Base-by-base conservation (phyloP, 2,797 vertebrate species). In the Cichlasoma orientale region DNA sequence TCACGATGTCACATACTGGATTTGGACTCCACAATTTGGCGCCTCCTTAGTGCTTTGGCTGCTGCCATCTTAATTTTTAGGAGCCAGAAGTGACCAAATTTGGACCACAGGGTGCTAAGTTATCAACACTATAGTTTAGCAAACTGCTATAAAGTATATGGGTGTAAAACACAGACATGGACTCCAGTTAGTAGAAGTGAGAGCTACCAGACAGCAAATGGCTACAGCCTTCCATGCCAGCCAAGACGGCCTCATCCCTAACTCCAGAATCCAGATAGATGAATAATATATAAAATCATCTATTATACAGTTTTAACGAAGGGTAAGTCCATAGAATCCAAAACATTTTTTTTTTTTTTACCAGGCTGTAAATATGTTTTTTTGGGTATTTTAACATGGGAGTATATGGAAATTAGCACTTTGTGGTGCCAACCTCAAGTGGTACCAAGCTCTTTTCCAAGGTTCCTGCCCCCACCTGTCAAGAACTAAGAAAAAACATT, bases 101-200 rank as follows among this genome's bases (percentile, higher is more conserved):
- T 38, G 11, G 58, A 38, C 31, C 21, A 38, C 10, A 38, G 36
- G 11, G 38, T 41, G 38, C 4, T 41, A 16, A 41, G 38, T 1
- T 36, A 23, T 61, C 0, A 61, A 10, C 36, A 0, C 0, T 21
- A 38, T 33, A n/a, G 33, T 23, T 61, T 61, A 61, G 12, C 58
- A 61, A 38, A 41, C 12, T 10, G 33, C 58, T 33, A 5, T 61
- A 23, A n/a, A 61, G 33, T 16, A n/a, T 3, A 23, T 8, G 0
- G 58, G 2, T 41, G 0, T 44, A 3, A 25, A 63, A 36, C 59
- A 47, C 44, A 47, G 16, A 47, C 11, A 18, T 7, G 44, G 14
- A 44, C 14, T 44, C 13, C 41, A 1, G 2, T 7, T 14, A 44
- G 11, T 44, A 12, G 41, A 47, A 5, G 44, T 47, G 16, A 47